Conservation (phyloP, 2,888 invertebrate species). For the Sarcophaga variegata region DNA sequence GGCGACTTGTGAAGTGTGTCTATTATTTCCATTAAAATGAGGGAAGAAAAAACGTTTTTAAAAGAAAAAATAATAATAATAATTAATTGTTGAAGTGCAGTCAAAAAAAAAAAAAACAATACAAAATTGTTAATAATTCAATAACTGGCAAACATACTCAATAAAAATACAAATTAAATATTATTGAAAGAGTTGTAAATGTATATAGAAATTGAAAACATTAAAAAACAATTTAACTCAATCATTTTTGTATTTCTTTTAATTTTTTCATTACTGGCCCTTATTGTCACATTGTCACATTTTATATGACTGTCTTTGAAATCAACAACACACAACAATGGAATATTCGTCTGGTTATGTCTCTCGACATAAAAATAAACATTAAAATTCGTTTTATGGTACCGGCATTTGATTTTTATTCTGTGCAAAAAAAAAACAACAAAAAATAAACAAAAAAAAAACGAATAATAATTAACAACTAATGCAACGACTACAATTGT, state of each 20-base stretch:
- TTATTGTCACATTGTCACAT: slow-evolving; percentile 14
- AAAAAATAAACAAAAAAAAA: slow-evolving; percentile 55
- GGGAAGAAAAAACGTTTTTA: slow-evolving; percentile 46
- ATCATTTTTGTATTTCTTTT: slow-evolving; percentile 65
- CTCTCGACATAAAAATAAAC: slow-evolving; percentile 34
- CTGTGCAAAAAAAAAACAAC: slow-evolving; percentile 59
- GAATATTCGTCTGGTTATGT: slow-evolving; percentile 36
- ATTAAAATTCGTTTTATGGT: slow-evolving; percentile 53
- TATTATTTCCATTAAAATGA: slow-evolving; percentile 30
- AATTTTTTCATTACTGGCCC: slow-evolving; percentile 25
- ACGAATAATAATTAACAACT: slow-evolving; percentile 43
- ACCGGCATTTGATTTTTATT: slow-evolving; percentile 55
- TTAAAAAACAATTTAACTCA: slow-evolving; percentile 67
- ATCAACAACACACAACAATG: slow-evolving; percentile 42
- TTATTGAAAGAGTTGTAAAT: slow-evolving; percentile 13
- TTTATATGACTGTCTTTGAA: slow-evolving; percentile 26
- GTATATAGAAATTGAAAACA: neutral
- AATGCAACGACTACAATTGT: slow-evolving; percentile 43
- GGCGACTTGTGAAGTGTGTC: slow-evolving; percentile 24
- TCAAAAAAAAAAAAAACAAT: slow-evolving; percentile 13
- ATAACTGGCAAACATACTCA: slow-evolving; percentile 56
- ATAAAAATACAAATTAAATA: slow-evolving; percentile 33
- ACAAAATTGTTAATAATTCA: slow-evolving; percentile 34
- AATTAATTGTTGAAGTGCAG: neutral
- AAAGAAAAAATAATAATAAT: slow-evolving; percentile 24